These are phyloP conservation scores for Nothura maculosa DNA, from an alignment of 2,797 vertebrate genomes.

Conservation along the genomic window DNA sequence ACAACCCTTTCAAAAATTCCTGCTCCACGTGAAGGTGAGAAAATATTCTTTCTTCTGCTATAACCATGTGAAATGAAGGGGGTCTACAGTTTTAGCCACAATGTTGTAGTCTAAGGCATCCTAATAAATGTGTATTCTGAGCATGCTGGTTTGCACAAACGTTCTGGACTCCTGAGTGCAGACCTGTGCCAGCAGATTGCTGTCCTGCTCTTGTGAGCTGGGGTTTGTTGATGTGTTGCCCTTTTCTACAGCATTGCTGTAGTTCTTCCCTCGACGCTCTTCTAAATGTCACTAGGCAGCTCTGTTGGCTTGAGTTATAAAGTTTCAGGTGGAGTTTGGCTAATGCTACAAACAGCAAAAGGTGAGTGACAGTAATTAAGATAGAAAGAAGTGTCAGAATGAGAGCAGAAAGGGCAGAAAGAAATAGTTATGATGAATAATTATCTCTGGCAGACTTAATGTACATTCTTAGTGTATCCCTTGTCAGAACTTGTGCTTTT, in stretches of 20 bases:
- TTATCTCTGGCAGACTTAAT: background rate
- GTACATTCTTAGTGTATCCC: background rate
- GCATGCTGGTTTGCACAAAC: rapidly evolving
- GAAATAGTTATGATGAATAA: background rate
- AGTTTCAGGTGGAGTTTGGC: background rate
- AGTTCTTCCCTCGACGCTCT: background rate
- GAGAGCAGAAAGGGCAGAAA: background rate
- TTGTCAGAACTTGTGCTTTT: background rate
- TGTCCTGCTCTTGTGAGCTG: background rate
- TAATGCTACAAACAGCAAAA: background rate
- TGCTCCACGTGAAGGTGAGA: conserved; percentile 86
- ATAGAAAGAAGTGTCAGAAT: background rate
- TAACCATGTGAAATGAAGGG: background rate
- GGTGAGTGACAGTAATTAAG: background rate
- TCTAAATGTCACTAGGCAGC: background rate
- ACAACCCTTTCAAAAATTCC: conserved; percentile 90
- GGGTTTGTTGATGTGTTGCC: background rate
- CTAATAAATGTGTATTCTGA: background rate
- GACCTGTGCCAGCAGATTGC: background rate
- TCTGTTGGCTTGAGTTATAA: background rate
- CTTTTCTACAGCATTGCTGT: background rate
- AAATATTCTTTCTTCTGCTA: background rate
- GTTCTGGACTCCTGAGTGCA: background rate
- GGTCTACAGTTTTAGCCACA: background rate
- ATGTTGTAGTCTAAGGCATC: background rate